These are phyloP conservation scores for Phalloptychus januarius DNA, from an alignment of 2,797 vertebrate species.

Conservation along the genomic window DNA sequence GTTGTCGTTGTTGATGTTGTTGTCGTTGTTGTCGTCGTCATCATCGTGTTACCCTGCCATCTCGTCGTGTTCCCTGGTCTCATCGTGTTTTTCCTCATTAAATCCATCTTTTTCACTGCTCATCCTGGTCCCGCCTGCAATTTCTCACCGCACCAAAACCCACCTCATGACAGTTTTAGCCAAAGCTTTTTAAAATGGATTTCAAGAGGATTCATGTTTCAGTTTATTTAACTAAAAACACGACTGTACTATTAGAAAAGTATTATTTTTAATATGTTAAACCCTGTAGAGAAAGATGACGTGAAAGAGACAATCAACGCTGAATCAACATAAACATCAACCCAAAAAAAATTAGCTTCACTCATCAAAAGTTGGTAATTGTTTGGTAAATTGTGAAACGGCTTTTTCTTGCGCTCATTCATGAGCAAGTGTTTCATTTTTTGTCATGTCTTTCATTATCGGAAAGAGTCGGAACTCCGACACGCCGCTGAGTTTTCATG, in stretches of 20 bases:
- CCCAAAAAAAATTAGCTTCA: background rate
- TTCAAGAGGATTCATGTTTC: background rate
- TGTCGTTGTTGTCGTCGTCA: no score
- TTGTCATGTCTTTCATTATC: background rate
- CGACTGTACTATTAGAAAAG: background rate
- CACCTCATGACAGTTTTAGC: no score
- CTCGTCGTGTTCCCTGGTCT: no score
- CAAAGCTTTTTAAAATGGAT: background rate
- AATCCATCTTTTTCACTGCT: no score
- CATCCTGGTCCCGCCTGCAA: no score
- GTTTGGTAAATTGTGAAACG: background rate
- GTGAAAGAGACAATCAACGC: background rate
- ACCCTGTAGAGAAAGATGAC: background rate
- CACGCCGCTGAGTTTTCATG: background rate
- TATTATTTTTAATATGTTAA: background rate
- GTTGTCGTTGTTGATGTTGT: no score
- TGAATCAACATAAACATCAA: background rate
- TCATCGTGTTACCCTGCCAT: no score
- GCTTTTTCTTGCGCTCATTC: background rate
- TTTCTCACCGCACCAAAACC: no score
- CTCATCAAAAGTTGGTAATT: background rate
- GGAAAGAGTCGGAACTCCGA: background rate
- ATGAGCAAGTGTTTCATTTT: background rate
- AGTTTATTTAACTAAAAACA: background rate
- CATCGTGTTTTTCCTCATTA: no score